A percentile compares a stretch with the other conserved stretches of the same genome.
Conservation (phyloP, 2,797 vertebrate species). For the Bryconaethiops microstoma region DNA sequence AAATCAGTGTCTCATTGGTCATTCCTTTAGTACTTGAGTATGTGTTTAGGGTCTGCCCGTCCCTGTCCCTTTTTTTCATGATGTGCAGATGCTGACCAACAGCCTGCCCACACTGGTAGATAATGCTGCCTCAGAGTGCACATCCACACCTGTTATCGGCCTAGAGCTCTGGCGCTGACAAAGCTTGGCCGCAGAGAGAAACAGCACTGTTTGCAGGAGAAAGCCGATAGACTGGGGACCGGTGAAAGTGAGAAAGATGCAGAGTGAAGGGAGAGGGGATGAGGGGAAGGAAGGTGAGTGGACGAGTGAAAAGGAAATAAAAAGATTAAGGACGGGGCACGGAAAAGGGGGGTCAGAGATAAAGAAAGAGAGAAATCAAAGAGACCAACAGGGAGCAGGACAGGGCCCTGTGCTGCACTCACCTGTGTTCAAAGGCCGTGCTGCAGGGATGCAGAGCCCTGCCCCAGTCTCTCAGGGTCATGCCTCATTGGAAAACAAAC, state of each 20-base stretch:
- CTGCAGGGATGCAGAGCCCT: conserved; percentile 48
- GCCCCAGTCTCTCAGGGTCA: conserved; percentile 62
- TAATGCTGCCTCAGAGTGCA: conserved; percentile 44
- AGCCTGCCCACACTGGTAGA: conserved; percentile 16
- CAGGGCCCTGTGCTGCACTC: conserved; percentile 33
- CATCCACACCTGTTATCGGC: conserved; percentile 50
- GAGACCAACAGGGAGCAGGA: conserved; percentile 32
- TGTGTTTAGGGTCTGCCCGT: neutral
- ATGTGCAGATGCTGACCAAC: conserved; percentile 8
- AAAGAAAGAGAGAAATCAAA: conserved; percentile 35
- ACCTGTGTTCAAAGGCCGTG: conserved; percentile 55
- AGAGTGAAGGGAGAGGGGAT: conserved; percentile 48
- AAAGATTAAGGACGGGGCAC: neutral
- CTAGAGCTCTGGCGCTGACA: conserved; percentile 50
- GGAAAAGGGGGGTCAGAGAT: conserved; percentile 20
- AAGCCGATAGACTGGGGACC: conserved; percentile 41
- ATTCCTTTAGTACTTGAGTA: neutral
- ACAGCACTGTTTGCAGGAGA: conserved; percentile 54
- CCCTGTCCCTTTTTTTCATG: neutral
- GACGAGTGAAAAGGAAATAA: conserved; percentile 24
- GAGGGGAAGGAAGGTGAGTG: conserved; percentile 23
- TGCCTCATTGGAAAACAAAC: conserved; percentile 71
- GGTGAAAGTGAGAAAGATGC: conserved; percentile 53
- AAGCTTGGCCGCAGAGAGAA: conserved; percentile 38
- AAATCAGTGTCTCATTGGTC: too few relatives aligned